phyloP scores from a whole-genome alignment of 2,888 invertebrate species.

The Lasioglossum pauxillum region DNA sequence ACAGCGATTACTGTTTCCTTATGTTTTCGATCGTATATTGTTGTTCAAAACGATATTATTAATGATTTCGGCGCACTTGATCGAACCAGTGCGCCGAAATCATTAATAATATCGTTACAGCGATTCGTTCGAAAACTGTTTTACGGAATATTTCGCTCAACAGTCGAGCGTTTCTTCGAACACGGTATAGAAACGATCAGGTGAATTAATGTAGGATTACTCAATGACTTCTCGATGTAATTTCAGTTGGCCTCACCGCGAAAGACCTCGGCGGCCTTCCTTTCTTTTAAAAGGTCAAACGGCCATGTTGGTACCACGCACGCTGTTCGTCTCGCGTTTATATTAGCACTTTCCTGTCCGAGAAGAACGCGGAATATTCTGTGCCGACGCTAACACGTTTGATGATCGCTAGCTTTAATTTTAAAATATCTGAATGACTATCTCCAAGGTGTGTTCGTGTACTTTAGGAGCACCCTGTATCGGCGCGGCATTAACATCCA shows the following conservation, averaged over 20 bases:
- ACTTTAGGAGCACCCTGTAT: not conserved
- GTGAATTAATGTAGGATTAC: slow-evolving; percentile 6
- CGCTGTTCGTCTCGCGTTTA: slow-evolving; percentile 58
- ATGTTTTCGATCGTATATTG: too few relatives aligned
- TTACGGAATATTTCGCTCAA: not conserved
- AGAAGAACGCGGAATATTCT: slow-evolving; percentile 43
- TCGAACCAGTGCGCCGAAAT: too few relatives aligned
- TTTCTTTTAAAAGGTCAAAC: slow-evolving; percentile 81
- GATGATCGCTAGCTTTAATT: not conserved
- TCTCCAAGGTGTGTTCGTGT: not conserved
- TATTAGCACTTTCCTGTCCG: slow-evolving; percentile 62
- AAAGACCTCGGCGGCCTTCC: slow-evolving; percentile 73
- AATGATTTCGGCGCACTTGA: too few relatives aligned
- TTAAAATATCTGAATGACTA: not conserved
- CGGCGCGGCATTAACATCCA: not conserved
- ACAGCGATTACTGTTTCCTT: too few relatives aligned
- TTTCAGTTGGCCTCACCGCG: slow-evolving; percentile 35
- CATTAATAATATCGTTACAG: too few relatives aligned
- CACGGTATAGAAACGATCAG: not conserved
- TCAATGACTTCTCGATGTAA: slow-evolving; percentile 49
- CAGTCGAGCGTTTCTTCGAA: not conserved
- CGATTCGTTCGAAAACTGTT: not conserved
- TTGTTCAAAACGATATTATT: too few relatives aligned
- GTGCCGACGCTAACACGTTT: not conserved
- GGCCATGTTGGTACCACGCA: slow-evolving; percentile 73